Evolutionary conservation across 2,797 vertebrate species (phyloP), one percentile per base, ranked within the genome.

Genomic region (Micropoecilia bifurca): DNA sequence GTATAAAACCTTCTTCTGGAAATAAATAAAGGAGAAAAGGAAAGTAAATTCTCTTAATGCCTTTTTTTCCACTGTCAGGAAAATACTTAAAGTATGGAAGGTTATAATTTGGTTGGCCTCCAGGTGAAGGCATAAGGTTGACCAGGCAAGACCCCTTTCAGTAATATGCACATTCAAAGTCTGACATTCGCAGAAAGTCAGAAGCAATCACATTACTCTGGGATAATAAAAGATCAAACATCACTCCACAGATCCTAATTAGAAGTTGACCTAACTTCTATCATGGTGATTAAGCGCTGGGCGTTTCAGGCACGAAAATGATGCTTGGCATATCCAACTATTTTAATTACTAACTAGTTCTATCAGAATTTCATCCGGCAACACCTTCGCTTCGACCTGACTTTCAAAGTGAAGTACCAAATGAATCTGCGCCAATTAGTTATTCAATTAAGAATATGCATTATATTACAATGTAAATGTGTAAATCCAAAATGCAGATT

Each of bases 221-320:
- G 46, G 25, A 63, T 75, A 88, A 89, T 85, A 86, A 83, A 88
- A 83, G 57, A 85, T 87, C 85, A 88, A 88, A 83, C 77, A 81
- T 82, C 77, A 74, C 75, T 79, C 76, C 45, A 79, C 81, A 74
- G 86, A 81, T 88, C 73, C 87, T 86, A 89, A 89, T 90, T 90
- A 85, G 85, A 85, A 83, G 85, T 90, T 90, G 83, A 87, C 78
- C 77, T 71, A 77, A 69, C 76, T 79, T 82, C 82, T 81, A 71
- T 86, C 81, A 47, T 81, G 55, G 69, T 91, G 90, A 86, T 87
- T 86, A 87, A 89, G 83, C 75, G 66, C 69, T 79, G 82, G 88
- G 79, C 78, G 41, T 87, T 80, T 83, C 74, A 71, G 71, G 71
- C 28, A 55, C 74, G 55, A 84, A 90, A 82, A 82, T 85, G 85